These are phyloP conservation scores for Oxygymnocypris stewartii DNA, from an alignment of 2,113 vertebrate species.

Conservation along the genomic window DNA sequence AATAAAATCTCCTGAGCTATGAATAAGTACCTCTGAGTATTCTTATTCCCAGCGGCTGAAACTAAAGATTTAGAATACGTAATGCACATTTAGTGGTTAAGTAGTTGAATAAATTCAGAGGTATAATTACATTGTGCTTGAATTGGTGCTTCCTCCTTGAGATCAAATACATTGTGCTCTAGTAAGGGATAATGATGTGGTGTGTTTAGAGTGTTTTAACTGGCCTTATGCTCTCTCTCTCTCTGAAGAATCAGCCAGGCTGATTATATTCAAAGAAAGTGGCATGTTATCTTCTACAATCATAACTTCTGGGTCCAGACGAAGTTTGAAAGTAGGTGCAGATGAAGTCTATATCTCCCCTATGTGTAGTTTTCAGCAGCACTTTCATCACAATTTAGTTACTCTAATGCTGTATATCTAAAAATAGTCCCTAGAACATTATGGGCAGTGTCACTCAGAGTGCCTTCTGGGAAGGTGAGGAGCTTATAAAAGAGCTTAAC, in stretches of 20 bases:
- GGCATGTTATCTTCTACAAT: background rate
- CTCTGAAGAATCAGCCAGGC: background rate
- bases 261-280: slow-evolving; percentile 4
- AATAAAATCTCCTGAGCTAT: background rate
- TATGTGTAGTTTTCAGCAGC: background rate
- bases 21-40: background rate
- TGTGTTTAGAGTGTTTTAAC: background rate
- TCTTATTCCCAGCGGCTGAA: background rate
- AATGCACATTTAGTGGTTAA: slow-evolving; percentile 19
- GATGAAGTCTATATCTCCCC: background rate
- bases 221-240: background rate
- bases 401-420: background rate
- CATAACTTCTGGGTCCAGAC: background rate
- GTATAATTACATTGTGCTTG: background rate
- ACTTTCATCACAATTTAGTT: background rate
- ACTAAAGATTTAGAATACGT: background rate
- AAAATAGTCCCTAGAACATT: slow-evolving; percentile 10
- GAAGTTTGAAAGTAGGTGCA: background rate
- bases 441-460: slow-evolving; percentile 11
- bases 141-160: background rate
- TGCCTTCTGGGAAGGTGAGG: slow-evolving; percentile 1
- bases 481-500: slow-evolving; percentile 1
- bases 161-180: slow-evolving; percentile 2
- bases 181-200: slow-evolving; percentile 18
- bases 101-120: background rate